Conservation (phyloP, 2,797 vertebrate species). For the Sardinella longiceps region DNA sequence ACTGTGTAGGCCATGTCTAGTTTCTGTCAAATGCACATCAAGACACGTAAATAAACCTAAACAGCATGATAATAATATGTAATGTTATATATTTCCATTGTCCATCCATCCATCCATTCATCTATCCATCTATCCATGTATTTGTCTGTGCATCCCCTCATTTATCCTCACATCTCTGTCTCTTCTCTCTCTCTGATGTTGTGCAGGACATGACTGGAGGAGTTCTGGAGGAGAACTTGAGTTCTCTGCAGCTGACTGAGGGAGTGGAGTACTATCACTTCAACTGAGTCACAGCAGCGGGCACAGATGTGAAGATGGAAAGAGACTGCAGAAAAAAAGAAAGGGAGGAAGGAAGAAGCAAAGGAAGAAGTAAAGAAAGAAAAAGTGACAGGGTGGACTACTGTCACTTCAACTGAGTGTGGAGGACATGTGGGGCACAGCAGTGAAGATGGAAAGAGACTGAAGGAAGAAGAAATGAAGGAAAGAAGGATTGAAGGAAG, state of each 20-base stretch:
- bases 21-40: too few species aligned
- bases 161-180: too few species aligned
- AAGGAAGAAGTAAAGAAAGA: background rate
- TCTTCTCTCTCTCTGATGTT: background rate
- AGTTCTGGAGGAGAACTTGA: conserved; percentile 85
- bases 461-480: background rate
- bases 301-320: background rate
- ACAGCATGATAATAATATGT: too few species aligned
- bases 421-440: background rate
- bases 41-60: too few species aligned
- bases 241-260: conserved; percentile 78
- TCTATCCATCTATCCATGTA: background rate
- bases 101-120: background rate
- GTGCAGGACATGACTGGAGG: conserved; percentile 89
- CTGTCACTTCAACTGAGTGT: conserved; percentile 70
- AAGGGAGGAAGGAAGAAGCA: background rate
- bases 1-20: too few species aligned
- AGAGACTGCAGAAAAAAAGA: background rate
- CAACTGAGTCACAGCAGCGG: conserved; percentile 62
- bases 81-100: too few species aligned
- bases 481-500: background rate
- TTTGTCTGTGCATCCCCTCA: background rate
- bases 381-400: conserved; percentile 55
- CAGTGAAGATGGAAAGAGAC: too few species aligned
- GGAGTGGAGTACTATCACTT: conserved; percentile 74